A percentile compares a stretch with the other conserved stretches of the same genome.
These are phyloP conservation scores for Echinops telfairi DNA, from an alignment of 2,113 vertebrate species.

Conservation along the genomic window DNA sequence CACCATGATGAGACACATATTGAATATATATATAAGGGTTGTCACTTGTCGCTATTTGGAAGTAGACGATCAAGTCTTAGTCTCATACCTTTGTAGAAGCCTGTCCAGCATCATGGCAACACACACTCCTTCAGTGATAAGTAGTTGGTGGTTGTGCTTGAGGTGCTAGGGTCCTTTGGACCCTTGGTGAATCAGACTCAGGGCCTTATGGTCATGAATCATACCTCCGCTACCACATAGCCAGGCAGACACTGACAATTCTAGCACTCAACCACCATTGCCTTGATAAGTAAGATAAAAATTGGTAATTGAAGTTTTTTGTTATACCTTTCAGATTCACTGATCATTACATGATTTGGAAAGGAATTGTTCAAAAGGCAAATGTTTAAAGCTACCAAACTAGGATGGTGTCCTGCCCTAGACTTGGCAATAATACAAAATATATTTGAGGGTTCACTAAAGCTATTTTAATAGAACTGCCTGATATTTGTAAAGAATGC, in stretches of 20 bases:
- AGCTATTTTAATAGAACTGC: conserved; percentile 44
- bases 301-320: not conserved
- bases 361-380: conserved; percentile 29
- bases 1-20: not conserved
- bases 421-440: conserved; percentile 50
- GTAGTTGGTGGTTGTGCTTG: not conserved
- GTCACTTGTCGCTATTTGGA: not conserved
- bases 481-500: conserved; percentile 55
- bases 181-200: too few relatives aligned
- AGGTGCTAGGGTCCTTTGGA: not conserved
- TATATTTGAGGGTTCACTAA: not conserved
- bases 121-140: not conserved
- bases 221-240: too few relatives aligned
- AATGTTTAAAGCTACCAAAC: conserved; percentile 34
- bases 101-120: not conserved
- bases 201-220: too few relatives aligned
- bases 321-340: conserved; percentile 19
- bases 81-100: not conserved
- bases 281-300: not conserved
- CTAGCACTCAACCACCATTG: not conserved
- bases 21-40: not conserved
- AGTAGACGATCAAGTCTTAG: not conserved
- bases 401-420: not conserved
- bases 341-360: conserved; percentile 21
- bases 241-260: not conserved